Conservation (phyloP, 2,888 invertebrate genomes). For the Agrotis puta region DNA sequence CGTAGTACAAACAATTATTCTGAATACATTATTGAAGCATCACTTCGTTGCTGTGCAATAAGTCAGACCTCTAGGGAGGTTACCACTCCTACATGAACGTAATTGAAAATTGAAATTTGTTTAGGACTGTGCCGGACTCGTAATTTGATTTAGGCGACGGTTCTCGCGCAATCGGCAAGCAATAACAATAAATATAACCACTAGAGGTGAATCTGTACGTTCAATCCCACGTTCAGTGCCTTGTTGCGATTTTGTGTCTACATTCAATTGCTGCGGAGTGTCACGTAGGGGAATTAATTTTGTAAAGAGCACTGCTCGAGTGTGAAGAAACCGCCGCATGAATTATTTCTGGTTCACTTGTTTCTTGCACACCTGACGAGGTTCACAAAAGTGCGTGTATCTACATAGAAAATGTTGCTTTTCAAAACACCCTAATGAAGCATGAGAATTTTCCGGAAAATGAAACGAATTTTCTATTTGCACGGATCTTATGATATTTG, state of each 20-base stretch:
- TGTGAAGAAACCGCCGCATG: slow-evolving; percentile 62
- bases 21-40: slow-evolving; percentile 86
- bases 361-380: slow-evolving; percentile 63
- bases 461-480: background rate
- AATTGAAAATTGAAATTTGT: slow-evolving; percentile 91
- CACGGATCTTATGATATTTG: background rate
- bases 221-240: slow-evolving; percentile 73
- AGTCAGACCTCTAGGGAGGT: slow-evolving; percentile 86
- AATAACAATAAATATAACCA: slow-evolving; percentile 86
- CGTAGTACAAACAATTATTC: slow-evolving; percentile 82
- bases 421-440: slow-evolving; percentile 28
- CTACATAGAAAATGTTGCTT: background rate
- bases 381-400: slow-evolving; percentile 47
- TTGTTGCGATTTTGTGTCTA: slow-evolving; percentile 69
- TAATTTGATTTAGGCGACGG: slow-evolving; percentile 87
- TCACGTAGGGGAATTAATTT: slow-evolving; percentile 73
- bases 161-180: slow-evolving; percentile 81
- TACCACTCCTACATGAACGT: slow-evolving; percentile 82
- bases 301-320: slow-evolving; percentile 70
- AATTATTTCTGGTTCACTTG: slow-evolving; percentile 64
- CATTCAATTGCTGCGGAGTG: slow-evolving; percentile 62
- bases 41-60: slow-evolving; percentile 82
- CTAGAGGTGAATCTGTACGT: slow-evolving; percentile 77
- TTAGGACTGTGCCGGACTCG: slow-evolving; percentile 85
- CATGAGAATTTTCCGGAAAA: slow-evolving; percentile 20